Percentiles rank a stretch among this genome's conserved stretches.
These are phyloP conservation scores for Perizoma flavofasciatum DNA, from an alignment of 2,888 invertebrate species.

Conservation along the genomic window DNA sequence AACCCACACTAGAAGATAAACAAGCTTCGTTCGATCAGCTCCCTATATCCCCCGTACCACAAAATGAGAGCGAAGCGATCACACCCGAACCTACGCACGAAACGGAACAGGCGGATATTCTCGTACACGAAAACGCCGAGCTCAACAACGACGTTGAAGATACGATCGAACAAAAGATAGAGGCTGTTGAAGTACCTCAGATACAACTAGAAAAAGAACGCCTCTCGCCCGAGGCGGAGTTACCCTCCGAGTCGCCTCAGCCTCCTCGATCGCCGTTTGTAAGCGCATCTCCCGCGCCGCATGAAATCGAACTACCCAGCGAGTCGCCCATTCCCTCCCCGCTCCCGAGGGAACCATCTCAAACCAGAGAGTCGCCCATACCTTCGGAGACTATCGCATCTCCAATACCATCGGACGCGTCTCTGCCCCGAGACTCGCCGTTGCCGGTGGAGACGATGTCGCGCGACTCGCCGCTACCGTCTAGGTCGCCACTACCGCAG, in stretches of 20 bases:
- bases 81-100: conserved; percentile 45
- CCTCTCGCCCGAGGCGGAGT: conserved; percentile 13
- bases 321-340: conserved; percentile 16
- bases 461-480: conserved; percentile 17
- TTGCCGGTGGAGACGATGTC: conserved; percentile 27
- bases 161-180: conserved; percentile 9
- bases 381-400: conserved; percentile 29
- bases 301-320: conserved; percentile 20
- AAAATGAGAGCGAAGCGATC: conserved; percentile 39
- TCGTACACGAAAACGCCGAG: conserved; percentile 29
- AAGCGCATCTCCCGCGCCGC: conserved; percentile 20
- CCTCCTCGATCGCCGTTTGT: conserved; percentile 18
- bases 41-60: conserved; percentile 35
- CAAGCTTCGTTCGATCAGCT: conserved; percentile 23
- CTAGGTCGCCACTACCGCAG: conserved; percentile 31
- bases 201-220: conserved; percentile 17
- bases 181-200: conserved; percentile 12
- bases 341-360: conserved; percentile 3
- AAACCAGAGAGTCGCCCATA: conserved; percentile 28
- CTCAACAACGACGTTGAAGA: conserved; percentile 8
- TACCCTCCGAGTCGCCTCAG: conserved; percentile 3
- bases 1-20: conserved; percentile 15
- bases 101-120: conserved; percentile 34
- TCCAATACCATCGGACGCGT: conserved; percentile 32
- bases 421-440: conserved; percentile 37